phyloP scores from a whole-genome alignment of 2,797 vertebrate species.

The Tinamus major region DNA sequence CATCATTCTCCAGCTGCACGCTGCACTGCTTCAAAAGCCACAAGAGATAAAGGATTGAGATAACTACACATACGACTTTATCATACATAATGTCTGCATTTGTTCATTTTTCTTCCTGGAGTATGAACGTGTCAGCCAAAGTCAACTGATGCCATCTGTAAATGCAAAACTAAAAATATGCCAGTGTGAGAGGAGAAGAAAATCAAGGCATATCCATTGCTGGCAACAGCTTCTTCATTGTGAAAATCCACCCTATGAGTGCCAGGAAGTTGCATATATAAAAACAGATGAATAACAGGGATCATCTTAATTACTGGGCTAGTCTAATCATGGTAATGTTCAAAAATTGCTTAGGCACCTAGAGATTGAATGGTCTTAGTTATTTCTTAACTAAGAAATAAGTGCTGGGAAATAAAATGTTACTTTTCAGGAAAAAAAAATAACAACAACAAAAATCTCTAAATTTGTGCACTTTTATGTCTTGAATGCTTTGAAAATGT shows the following conservation, averaged over 20 bases:
- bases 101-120: slow-evolving; percentile 60
- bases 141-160: slow-evolving; percentile 60
- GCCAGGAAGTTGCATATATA: slow-evolving; percentile 24
- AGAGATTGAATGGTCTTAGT: background rate
- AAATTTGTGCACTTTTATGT: background rate
- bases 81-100: slow-evolving; percentile 22
- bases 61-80: slow-evolving; percentile 53
- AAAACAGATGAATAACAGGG: slow-evolving; percentile 32
- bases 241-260: slow-evolving; percentile 30
- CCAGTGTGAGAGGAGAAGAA: slow-evolving; percentile 39
- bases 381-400: slow-evolving; percentile 1
- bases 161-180: slow-evolving; percentile 49
- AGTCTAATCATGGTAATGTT: slow-evolving; percentile 35
- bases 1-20: slow-evolving; percentile 48
- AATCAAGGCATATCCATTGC: slow-evolving; percentile 32
- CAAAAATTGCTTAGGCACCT: slow-evolving; percentile 42
- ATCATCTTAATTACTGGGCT: slow-evolving; percentile 44
- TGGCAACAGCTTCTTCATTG: slow-evolving; percentile 51
- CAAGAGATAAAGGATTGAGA: slow-evolving; percentile 60
- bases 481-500: slow-evolving; percentile 10
- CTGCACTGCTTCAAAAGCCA: slow-evolving; percentile 58
- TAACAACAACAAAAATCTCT: background rate
- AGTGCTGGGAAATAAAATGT: slow-evolving; percentile 19
- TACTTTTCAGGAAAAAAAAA: background rate
- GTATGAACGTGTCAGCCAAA: slow-evolving; percentile 54